Evolutionary conservation across 1,140 invertebrate species (phyloP).

Genomic region (Heterodera schachtii): DNA sequence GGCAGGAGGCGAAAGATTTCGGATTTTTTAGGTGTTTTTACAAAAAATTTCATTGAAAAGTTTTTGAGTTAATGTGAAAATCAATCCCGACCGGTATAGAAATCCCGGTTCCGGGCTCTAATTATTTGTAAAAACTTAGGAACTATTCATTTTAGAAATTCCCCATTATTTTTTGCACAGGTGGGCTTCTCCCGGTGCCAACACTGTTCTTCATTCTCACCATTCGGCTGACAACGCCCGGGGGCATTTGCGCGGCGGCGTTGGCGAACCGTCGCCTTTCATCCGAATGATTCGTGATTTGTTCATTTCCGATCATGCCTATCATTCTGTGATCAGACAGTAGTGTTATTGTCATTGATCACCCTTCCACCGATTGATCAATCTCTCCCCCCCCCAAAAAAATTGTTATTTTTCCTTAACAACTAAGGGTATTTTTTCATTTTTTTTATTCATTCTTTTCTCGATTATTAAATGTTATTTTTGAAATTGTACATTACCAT

Average conservation of each 20-base stretch:
- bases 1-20: no score
- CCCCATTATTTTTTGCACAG: slow-evolving; percentile 21
- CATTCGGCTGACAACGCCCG: slow-evolving; percentile 40
- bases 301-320: no score
- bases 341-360: no score
- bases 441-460: no score
- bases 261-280: neutral
- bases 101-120: slow-evolving; percentile 24
- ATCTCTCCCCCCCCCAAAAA: neutral
- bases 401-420: neutral
- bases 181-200: slow-evolving; percentile 35
- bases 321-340: no score
- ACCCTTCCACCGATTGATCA: neutral
- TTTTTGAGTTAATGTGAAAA: no score
- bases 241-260: neutral
- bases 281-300: neutral
- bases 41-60: no score
- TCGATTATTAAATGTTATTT: no score
- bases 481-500: no score
- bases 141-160: slow-evolving; percentile 33
- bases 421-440: neutral
- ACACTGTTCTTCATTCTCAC: slow-evolving; percentile 47
- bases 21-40: no score
- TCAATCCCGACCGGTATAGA: no score
- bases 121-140: slow-evolving; percentile 39